Percentiles rank a stretch among this genome's conserved stretches.
phyloP scores from a whole-genome alignment of 2,113 vertebrate genomes.

The Stigmatopora nigra region DNA sequence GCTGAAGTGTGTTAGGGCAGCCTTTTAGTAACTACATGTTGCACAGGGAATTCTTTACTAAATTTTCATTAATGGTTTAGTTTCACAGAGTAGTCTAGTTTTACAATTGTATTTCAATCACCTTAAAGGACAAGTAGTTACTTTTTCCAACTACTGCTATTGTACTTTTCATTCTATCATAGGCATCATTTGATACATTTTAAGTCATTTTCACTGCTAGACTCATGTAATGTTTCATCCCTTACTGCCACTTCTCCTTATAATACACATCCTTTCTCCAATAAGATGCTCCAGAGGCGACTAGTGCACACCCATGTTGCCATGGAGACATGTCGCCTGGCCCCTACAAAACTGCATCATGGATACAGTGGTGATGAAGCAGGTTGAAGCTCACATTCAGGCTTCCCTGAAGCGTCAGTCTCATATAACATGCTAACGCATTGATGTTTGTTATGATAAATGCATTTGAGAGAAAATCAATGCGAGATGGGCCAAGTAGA shows the following conservation, averaged over 20 bases:
- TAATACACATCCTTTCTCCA: constrained; percentile 42
- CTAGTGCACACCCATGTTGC: constrained; percentile 56
- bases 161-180: not conserved
- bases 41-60: not conserved
- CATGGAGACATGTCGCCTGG: constrained; percentile 55
- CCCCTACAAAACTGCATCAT: constrained; percentile 33
- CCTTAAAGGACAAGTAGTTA: not conserved
- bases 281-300: constrained; percentile 47
- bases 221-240: constrained; percentile 21
- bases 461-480: constrained; percentile 46
- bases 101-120: not conserved
- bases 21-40: not conserved
- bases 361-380: constrained; percentile 49
- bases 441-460: constrained; percentile 14
- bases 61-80: not conserved
- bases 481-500: constrained; percentile 24
- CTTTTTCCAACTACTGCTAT: not conserved
- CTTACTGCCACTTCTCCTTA: constrained; percentile 35
- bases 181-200: not conserved
- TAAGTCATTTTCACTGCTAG: constrained; percentile 9
- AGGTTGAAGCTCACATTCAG: constrained; percentile 13
- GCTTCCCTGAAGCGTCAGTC: constrained; percentile 37
- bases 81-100: not conserved
- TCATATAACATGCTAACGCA: constrained; percentile 27
- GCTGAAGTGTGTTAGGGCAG: not conserved